phyloP scores from a whole-genome alignment of 1,140 invertebrate genomes.

The Drosophila bifasciata region DNA sequence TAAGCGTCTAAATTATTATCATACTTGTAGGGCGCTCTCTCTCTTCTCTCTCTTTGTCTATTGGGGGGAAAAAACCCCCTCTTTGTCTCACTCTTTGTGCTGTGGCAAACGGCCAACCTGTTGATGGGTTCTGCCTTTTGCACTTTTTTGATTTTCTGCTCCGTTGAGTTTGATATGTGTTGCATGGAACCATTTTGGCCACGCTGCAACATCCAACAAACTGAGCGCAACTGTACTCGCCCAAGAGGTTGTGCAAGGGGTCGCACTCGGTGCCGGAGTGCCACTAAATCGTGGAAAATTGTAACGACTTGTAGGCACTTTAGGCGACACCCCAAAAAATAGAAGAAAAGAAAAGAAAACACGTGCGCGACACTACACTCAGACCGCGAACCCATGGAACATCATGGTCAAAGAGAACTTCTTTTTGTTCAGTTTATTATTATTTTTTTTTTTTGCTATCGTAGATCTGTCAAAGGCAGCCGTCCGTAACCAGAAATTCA shows the following conservation, averaged over 20 bases:
- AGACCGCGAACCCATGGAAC: conserved; percentile 7
- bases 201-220: conserved; percentile 28
- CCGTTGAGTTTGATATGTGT: conserved; percentile 54
- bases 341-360: too few species aligned
- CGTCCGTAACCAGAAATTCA: conserved; percentile 72
- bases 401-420: conserved; percentile 45
- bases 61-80: conserved; percentile 18
- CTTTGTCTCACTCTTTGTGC: conserved; percentile 23
- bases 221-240: conserved; percentile 47
- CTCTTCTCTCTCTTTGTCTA: neutral
- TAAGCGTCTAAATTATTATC: conserved; percentile 80
- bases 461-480: conserved; percentile 68
- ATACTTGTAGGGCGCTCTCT: conserved; percentile 49
- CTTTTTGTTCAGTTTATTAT: conserved; percentile 12
- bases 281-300: conserved; percentile 52
- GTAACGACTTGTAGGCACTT: conserved; percentile 48
- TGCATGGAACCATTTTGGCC: conserved; percentile 43
- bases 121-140: conserved; percentile 52
- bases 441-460: conserved; percentile 62
- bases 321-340: conserved; percentile 27
- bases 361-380: conserved; percentile 46
- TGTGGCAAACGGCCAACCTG: conserved; percentile 30
- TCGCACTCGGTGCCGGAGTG: conserved; percentile 19
- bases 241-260: conserved; percentile 3
- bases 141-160: conserved; percentile 78